Evolutionary conservation across 2,888 invertebrate genomes (phyloP), one percentile per base, ranked within the genome.

Genomic region (Clostera curtula): DNA sequence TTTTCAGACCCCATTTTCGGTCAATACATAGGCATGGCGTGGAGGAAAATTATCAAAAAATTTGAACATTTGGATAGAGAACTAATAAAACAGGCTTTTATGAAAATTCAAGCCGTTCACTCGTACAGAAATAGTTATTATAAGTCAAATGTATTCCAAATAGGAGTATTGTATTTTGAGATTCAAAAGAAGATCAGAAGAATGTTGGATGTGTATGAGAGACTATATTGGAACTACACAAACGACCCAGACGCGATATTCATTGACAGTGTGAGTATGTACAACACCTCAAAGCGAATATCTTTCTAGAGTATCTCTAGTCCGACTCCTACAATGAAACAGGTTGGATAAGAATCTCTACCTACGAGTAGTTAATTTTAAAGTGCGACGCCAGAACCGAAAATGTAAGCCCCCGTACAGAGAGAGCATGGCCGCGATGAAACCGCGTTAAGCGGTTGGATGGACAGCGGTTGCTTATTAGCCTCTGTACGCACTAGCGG

Each of bases 111-210:
- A 11, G 24, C 34, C 3, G 8, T 56, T 8, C 29, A 49, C 7
- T 27, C 40, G 16, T 31, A 46, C 3, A 49, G 24, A 26, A 2
- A n/a, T 1, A 1, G n/a, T 1, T 36, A 36, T 10, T 1, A 5
- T 7, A 30, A 29, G 8, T 24, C 18, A 3, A 9, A 23, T 3
- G 14, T 13, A 1, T 59, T 28, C 14, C 40, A 44, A 17, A 9
- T 44, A 3, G 59, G 47, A 7, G 17, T 39, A 5, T n/a, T 44
- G 1, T 51, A 34, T 24, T 7, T 49, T 61, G 5, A 44, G 45
- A 6, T 12, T 21, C 10, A 54, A 49, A 30, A 49, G 40, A 24
- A 6, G 6, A 4, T 23, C 6, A 31, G 22, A 40, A 56, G 43
- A 18, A 36, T 40, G 37, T 2, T 9, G 3, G 1, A 16, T 1